Base-by-base conservation (phyloP, 2,797 vertebrate species). In the Pseudomugil gertrudae region DNA sequence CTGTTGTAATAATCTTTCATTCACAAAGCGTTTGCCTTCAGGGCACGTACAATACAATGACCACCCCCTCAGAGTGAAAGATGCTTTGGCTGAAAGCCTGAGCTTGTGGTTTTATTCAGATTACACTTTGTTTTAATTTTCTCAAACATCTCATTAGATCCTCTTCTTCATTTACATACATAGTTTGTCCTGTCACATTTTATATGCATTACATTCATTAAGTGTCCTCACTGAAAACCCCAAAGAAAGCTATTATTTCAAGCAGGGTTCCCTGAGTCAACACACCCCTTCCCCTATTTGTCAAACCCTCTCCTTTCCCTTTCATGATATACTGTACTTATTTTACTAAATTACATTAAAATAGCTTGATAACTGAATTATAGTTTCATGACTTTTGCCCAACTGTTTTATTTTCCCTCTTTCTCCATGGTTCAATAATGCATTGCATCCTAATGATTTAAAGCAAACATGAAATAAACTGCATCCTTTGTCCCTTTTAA, bases 401-500 rank as follows among this genome's bases (percentile, higher is more conserved):
- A 17, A 33, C 9, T 57, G 19, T n/a, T n/a, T 8, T 6, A 43
- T 57, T 9, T 26, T 29, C 17, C n/a, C 10, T 55, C 51, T 75
- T n/a, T 66, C 8, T 74, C 51, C 23, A 48, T 33, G 23, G 19
- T 38, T n/a, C 17, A 65, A 17, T 60, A 21, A 66, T 52, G 66
- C 6, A 63, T 77, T 62, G 32, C 52, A 64, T 26, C 32, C 54
- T 40, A 30, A 62, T 51, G 58, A 71, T 71, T 64, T 17, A 72
- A 57, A 63, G 48, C 40, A 51, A 48, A 45, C 35, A 64, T 36
- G 66, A 63, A 78, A 69, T 78, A 66, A 79, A 68, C 63, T 48
- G 70, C 62, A 79, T 84, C 84, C 79, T 82, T 90, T 89, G 85
- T 87, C 87, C 43, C 83, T 89, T 89, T 86, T 87, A 86, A 79